These are phyloP conservation scores for Aeoliscus strigatus DNA, from an alignment of 2,797 vertebrate genomes.

Conservation along the genomic window DNA sequence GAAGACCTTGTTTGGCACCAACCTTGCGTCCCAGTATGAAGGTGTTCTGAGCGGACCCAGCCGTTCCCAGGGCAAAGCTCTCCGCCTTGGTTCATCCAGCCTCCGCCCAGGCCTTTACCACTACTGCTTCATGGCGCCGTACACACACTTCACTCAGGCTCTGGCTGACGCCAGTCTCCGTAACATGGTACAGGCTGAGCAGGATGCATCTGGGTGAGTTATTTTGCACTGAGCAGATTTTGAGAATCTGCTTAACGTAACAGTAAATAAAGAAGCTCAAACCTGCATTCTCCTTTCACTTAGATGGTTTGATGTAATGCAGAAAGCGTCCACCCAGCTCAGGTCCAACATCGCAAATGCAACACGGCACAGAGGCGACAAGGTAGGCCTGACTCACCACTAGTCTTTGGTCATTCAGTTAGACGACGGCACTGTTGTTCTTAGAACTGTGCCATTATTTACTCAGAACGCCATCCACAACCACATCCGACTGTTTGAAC, in stretches of 20 bases:
- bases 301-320: slow-evolving; percentile 98
- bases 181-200: slow-evolving; percentile 95
- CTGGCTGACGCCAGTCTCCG: slow-evolving; percentile 93
- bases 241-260: background rate
- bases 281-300: background rate
- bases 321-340: slow-evolving; percentile 90
- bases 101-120: slow-evolving; percentile 92
- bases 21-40: slow-evolving; percentile 94
- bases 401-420: background rate
- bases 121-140: slow-evolving; percentile 99
- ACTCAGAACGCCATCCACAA: slow-evolving; percentile 93
- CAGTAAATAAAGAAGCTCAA: background rate
- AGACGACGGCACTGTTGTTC: background rate
- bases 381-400: slow-evolving; percentile 69
- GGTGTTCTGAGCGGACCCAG: slow-evolving; percentile 82
- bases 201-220: slow-evolving; percentile 87
- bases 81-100: slow-evolving; percentile 91
- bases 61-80: slow-evolving; percentile 89
- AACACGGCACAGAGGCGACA: slow-evolving; percentile 89
- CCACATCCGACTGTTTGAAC: slow-evolving; percentile 97
- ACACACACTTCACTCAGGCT: slow-evolving; percentile 99
- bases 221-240: no score
- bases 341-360: slow-evolving; percentile 85
- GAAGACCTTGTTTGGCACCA: slow-evolving; percentile 96
- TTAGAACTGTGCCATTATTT: no score